phyloP scores from a whole-genome alignment of 2,113 vertebrate genomes.

The Tylochromis polylepis region DNA sequence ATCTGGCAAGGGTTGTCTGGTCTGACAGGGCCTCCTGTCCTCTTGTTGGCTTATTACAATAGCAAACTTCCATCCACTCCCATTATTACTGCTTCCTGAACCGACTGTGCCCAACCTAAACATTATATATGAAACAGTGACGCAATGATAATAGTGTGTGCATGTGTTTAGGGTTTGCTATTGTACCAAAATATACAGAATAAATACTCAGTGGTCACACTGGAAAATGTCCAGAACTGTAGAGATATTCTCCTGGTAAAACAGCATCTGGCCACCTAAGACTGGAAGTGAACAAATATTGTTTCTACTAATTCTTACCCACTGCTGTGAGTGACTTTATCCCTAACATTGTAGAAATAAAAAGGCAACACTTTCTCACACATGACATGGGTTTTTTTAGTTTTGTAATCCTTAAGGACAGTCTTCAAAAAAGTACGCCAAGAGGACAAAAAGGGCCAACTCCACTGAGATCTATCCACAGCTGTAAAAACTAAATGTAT shows the following conservation, averaged over 20 bases:
- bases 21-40: background rate
- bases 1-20: background rate
- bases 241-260: background rate
- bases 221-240: background rate
- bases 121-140: background rate
- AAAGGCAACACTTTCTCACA: background rate
- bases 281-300: background rate
- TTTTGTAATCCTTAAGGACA: background rate
- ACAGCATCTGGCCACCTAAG: background rate
- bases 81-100: background rate
- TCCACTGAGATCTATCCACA: background rate
- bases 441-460: background rate
- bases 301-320: background rate
- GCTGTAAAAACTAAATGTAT: background rate
- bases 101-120: background rate
- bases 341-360: background rate
- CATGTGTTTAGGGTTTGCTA: background rate
- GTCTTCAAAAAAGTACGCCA: background rate
- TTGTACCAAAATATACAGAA: background rate
- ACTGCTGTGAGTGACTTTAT: background rate
- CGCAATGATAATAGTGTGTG: background rate
- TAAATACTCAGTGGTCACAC: background rate
- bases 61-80: constrained; percentile 2
- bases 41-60: background rate
- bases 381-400: background rate